phyloP scores from a whole-genome alignment of 2,113 vertebrate genomes.

The Amazona vittata region DNA sequence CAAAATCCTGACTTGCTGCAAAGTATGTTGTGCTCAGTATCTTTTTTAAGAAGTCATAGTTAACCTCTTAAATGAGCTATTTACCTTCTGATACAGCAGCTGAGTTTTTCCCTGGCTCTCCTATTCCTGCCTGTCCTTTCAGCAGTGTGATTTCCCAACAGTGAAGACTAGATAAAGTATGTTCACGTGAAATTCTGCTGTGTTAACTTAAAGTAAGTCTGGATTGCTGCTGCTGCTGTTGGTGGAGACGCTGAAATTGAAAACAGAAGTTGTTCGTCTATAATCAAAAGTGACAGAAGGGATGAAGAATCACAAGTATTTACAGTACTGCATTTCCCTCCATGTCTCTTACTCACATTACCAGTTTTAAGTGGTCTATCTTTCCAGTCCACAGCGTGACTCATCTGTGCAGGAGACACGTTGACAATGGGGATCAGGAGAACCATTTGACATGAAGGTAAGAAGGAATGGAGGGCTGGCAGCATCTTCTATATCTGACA shows the following conservation, averaged over 20 bases:
- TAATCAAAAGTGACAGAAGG: constrained; percentile 29
- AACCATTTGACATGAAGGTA: background rate
- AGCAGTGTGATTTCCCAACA: background rate
- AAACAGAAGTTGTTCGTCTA: constrained; percentile 11
- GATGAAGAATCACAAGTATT: background rate
- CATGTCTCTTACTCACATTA: background rate
- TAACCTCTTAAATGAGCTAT: background rate
- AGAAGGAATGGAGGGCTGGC: background rate
- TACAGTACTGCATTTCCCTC: background rate
- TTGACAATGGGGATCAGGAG: background rate
- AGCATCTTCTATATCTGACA: background rate
- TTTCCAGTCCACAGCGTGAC: background rate
- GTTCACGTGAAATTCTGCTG: background rate
- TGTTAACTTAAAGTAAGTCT: background rate
- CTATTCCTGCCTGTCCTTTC: background rate
- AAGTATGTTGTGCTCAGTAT: background rate
- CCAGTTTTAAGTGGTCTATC: background rate
- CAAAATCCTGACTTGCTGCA: background rate
- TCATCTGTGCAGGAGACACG: background rate
- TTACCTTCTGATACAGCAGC: background rate
- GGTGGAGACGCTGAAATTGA: background rate
- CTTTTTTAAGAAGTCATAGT: background rate
- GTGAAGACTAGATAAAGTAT: background rate
- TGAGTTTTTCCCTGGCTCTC: background rate
- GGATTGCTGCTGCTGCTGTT: background rate